phyloP scores from a whole-genome alignment of 1,140 invertebrate species.

The Leucophenga varia region DNA sequence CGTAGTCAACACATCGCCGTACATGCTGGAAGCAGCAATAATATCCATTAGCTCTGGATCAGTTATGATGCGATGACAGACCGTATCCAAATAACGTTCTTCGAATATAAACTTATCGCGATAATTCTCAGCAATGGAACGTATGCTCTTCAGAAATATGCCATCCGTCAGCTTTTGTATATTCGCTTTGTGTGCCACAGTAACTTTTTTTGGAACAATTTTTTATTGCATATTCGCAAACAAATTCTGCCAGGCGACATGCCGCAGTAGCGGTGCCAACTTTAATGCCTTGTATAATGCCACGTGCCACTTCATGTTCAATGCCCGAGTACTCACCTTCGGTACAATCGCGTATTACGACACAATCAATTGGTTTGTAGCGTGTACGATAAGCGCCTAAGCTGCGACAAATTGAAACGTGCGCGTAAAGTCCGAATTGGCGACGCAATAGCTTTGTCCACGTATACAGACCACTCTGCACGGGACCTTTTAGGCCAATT shows the following conservation, averaged over 20 bases:
- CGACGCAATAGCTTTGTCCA: constrained; percentile 23
- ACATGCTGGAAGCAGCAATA: constrained; percentile 38
- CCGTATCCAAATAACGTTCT: constrained; percentile 38
- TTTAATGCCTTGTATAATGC: constrained; percentile 35
- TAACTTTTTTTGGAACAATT: constrained; percentile 25
- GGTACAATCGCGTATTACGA: constrained; percentile 32
- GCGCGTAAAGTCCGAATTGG: constrained; percentile 26
- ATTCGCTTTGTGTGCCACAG: constrained; percentile 39
- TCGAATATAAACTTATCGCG: constrained; percentile 10
- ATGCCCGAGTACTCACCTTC: constrained; percentile 43
- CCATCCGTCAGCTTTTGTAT: constrained; percentile 38
- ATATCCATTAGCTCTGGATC: constrained; percentile 19
- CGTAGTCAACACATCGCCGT: constrained; percentile 31
- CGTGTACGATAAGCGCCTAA: constrained; percentile 20
- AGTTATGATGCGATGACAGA: constrained; percentile 22
- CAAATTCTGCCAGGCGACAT: constrained; percentile 20
- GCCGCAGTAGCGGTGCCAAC: constrained; percentile 28
- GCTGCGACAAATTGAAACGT: constrained; percentile 17
- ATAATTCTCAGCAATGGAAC: constrained; percentile 4
- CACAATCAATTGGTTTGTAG: constrained; percentile 21
- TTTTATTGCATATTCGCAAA: constrained; percentile 21
- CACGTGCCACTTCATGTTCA: constrained; percentile 34
- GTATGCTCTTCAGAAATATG: constrained; percentile 30
- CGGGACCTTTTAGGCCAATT: constrained; percentile 31
- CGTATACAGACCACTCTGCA: not conserved